phyloP scores from a whole-genome alignment of 2,888 invertebrate genomes.

The Pristionchus entomophagus region DNA sequence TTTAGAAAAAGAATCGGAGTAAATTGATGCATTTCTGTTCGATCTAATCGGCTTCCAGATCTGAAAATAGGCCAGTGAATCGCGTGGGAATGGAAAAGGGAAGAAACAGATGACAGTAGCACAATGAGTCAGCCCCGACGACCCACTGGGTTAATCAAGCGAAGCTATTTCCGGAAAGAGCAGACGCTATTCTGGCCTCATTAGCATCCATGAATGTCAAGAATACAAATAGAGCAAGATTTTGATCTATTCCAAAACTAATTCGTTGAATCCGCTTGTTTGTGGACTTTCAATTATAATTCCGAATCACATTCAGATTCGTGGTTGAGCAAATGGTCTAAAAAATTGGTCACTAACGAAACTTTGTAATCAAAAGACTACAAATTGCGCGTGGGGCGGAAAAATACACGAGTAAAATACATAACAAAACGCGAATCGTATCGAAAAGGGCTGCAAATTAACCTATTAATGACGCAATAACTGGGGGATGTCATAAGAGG shows the following conservation, averaged over 20 bases:
- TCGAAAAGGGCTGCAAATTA: neutral
- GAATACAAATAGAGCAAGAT: too few species aligned
- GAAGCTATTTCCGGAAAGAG: neutral
- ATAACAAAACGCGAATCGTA: too few species aligned
- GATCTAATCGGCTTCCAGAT: neutral
- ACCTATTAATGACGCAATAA: conserved; percentile 8
- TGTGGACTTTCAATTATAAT: too few species aligned
- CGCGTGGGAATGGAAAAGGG: neutral
- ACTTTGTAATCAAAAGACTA: neutral
- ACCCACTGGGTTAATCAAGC: neutral
- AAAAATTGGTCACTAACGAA: too few species aligned
- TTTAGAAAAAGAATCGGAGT: too few species aligned
- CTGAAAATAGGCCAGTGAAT: neutral
- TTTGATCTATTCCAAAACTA: too few species aligned
- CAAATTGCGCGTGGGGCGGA: neutral
- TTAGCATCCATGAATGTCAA: neutral
- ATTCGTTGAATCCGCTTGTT: too few species aligned
- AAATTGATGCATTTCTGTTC: too few species aligned
- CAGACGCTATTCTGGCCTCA: neutral
- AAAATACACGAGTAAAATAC: neutral
- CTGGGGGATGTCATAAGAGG: neutral
- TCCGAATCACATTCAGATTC: too few species aligned
- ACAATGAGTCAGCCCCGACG: neutral
- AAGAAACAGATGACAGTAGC: neutral
- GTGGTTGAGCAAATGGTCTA: too few species aligned